Conservation (phyloP, 2,113 vertebrate species). For the Bothrops jararaca region DNA sequence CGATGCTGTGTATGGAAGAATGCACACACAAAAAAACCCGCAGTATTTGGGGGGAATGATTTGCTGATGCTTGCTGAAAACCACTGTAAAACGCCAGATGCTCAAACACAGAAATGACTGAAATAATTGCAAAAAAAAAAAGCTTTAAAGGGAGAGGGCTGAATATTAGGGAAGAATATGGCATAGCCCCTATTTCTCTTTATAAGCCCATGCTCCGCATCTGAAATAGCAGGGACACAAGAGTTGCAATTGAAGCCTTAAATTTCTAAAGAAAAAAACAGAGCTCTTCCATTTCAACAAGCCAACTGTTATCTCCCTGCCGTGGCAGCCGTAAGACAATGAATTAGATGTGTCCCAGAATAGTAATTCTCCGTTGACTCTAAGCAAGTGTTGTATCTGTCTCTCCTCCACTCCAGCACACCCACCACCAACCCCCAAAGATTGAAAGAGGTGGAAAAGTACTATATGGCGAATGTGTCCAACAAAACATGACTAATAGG, state of each 20-base stretch:
- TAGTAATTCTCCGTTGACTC: constrained; percentile 35
- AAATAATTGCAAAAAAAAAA: constrained; percentile 21
- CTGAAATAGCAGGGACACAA: constrained; percentile 7
- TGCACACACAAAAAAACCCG: constrained; percentile 29
- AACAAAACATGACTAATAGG: constrained; percentile 4
- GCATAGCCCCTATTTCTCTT: fast-evolving
- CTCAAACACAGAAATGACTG: constrained; percentile 40
- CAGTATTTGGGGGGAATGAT: constrained; percentile 46
- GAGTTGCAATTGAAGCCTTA: neutral
- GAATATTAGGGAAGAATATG: neutral
- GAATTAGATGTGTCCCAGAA: neutral
- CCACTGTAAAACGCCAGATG: constrained; percentile 9
- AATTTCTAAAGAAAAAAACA: constrained; percentile 9
- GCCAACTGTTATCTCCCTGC: neutral
- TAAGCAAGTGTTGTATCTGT: constrained; percentile 15
- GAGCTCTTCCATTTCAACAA: constrained; percentile 23
- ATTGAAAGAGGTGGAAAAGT: constrained; percentile 14
- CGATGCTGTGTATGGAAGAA: constrained; percentile 51
- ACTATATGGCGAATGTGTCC: neutral
- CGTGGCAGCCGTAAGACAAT: constrained; percentile 15
- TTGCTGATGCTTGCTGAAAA: constrained; percentile 45
- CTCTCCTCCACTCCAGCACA: neutral
- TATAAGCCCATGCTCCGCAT: neutral
- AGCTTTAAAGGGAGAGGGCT: neutral
- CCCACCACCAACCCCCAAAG: neutral